Evolutionary conservation across 2,888 invertebrate species (phyloP), one percentile per base, ranked within the genome.

Genomic region (Mellilla xanthometata): DNA sequence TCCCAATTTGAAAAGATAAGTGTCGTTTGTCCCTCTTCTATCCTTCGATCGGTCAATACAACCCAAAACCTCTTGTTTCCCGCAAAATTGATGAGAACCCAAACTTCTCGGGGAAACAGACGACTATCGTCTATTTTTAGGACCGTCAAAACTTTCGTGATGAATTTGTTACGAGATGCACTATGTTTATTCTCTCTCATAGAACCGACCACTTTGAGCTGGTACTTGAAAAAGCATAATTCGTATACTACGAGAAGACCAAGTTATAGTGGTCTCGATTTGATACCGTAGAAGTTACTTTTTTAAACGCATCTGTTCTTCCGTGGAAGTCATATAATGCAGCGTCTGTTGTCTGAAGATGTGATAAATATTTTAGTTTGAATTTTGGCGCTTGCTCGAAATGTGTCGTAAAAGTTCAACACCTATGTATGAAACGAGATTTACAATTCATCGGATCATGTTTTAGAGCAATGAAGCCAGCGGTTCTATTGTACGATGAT

Each of bases 1-100:
- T 34, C 39, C 42, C 42, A 12, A 43, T 39, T 42, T 35, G 12
- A 35, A 39, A 34, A 49, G 42, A 43, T 49, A 49, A 49, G 41
- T 39, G 33, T 48, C 48, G 34, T 48, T 42, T 47, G 22, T 19
- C 42, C 48, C 34, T 26, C 31, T 34, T 35, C 39, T 26, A 31
- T 30, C 39, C 43, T 39, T 30, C 48, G 33, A 49, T 43, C n/a
- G n/a, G 11, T 32, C 34, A 32, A 35, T 39, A 15, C 39, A 26
- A 35, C 28, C 38, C 40, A 47, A 32, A 35, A 31, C 40, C 40
- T 40, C 35, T 35, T 46, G 31, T 41, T 32, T 27, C 36, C 35
- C 35, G 29, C 36, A 49, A 49, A 31, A 49, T 44, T 39, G 39
- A 49, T 44, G 39, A 8, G 24, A 29, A 32, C 39, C 35, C 5